Conservation (phyloP, 2,888 invertebrate genomes). For the Halictus quadricinctus region DNA sequence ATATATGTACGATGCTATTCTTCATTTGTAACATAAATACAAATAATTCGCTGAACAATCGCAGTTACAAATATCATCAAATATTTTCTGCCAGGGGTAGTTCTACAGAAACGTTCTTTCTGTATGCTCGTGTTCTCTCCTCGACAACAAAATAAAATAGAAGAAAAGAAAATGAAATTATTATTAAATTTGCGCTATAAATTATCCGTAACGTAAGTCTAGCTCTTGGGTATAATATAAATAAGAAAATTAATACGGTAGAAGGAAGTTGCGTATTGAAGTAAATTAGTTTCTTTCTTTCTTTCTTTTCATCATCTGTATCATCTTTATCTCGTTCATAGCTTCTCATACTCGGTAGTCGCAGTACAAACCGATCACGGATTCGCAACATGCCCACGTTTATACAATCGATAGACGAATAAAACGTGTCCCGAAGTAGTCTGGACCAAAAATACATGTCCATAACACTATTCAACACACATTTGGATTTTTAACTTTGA, state of each 20-base stretch:
- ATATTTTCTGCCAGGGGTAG: background rate
- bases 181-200: slow-evolving; percentile 42
- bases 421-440: slow-evolving; percentile 14
- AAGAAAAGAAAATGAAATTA: slow-evolving; percentile 26
- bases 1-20: background rate
- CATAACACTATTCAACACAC: slow-evolving; percentile 25
- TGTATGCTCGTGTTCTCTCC: background rate
- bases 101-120: slow-evolving; percentile 6
- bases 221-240: slow-evolving; percentile 42
- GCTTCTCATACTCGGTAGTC: slow-evolving; percentile 39
- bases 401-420: slow-evolving; percentile 32
- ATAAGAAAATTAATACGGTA: slow-evolving; percentile 51
- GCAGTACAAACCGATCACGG: slow-evolving; percentile 43
- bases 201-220: slow-evolving; percentile 30
- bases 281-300: slow-evolving; percentile 39
- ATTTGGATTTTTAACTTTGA: background rate
- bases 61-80: background rate
- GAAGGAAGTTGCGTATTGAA: slow-evolving; percentile 52
- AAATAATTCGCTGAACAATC: background rate
- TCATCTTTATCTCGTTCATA: slow-evolving; percentile 26
- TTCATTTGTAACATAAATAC: background rate
- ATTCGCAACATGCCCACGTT: slow-evolving; percentile 40
- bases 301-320: slow-evolving; percentile 14
- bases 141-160: background rate
- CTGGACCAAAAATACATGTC: slow-evolving; percentile 12